Conservation (phyloP, 1,140 invertebrate species). For the Mizuhopecten yessoensis region DNA sequence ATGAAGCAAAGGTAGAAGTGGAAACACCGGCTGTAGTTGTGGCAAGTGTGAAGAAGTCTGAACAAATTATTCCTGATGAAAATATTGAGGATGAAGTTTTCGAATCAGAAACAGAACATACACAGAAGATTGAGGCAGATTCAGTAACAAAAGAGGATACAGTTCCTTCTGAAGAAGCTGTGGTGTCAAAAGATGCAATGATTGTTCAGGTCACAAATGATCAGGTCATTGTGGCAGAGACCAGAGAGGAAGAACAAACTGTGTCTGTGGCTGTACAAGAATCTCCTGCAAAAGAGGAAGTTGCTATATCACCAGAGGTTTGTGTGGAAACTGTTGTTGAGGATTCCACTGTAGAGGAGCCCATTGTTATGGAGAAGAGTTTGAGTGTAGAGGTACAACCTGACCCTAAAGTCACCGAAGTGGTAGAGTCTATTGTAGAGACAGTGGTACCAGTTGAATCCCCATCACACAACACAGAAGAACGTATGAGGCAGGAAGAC, state of each 20-base stretch:
- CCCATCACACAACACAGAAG: neutral
- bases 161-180: neutral
- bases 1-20: neutral
- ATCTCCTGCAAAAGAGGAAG: neutral
- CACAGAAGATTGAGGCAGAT: neutral
- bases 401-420: neutral
- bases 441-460: neutral
- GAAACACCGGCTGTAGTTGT: neutral
- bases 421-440: neutral
- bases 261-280: neutral
- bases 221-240: neutral
- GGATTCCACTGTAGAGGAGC: neutral
- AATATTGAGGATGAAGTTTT: constrained; percentile 38
- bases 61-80: neutral
- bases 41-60: neutral
- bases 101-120: neutral
- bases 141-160: neutral
- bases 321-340: neutral
- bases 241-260: constrained; percentile 9
- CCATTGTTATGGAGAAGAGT: neutral
- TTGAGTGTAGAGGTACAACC: neutral
- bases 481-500: neutral
- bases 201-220: neutral
- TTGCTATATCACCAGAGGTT: neutral
- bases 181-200: neutral